Evolutionary conservation across 1,140 invertebrate species (phyloP).

Genomic region (Trissolcus basalis): DNA sequence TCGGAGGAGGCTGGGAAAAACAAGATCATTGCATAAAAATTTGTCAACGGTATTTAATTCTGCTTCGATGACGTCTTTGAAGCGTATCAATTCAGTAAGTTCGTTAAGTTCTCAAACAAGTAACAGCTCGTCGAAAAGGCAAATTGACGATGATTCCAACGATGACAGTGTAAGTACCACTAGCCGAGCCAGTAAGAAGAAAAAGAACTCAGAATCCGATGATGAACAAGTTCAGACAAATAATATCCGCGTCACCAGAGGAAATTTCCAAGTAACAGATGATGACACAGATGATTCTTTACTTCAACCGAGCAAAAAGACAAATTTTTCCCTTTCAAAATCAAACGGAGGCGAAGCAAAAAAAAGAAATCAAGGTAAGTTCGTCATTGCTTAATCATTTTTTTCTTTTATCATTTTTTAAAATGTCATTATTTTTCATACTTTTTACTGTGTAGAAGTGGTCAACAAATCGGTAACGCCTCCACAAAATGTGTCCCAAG

Average conservation of each 20-base stretch:
- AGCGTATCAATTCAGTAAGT: slow-evolving; percentile 3
- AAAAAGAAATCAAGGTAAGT: background rate
- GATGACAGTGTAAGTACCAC: background rate
- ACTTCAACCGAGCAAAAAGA: slow-evolving; percentile 1
- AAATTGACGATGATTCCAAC: background rate
- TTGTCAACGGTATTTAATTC: slow-evolving; percentile 5
- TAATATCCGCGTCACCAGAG: background rate
- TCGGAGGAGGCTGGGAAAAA: slow-evolving; percentile 10
- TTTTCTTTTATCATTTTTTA: too few relatives aligned
- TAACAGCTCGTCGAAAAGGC: slow-evolving; percentile 12
- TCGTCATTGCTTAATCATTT: too few relatives aligned
- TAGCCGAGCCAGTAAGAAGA: background rate
- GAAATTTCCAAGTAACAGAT: background rate
- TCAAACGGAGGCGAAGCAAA: background rate
- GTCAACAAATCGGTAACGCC: too few relatives aligned
- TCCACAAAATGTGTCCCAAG: background rate
- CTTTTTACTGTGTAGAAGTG: too few relatives aligned
- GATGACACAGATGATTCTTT: slow-evolving; percentile 12
- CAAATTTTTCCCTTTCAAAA: background rate
- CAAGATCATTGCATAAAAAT: slow-evolving; percentile 21
- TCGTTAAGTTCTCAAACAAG: slow-evolving; percentile 14
- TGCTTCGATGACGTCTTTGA: slow-evolving; percentile 12
- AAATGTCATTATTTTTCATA: too few relatives aligned
- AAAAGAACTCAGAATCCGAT: background rate
- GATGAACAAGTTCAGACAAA: slow-evolving; percentile 3